Conservation (phyloP, 2,888 invertebrate species). For the Eretmocerus hayati region DNA sequence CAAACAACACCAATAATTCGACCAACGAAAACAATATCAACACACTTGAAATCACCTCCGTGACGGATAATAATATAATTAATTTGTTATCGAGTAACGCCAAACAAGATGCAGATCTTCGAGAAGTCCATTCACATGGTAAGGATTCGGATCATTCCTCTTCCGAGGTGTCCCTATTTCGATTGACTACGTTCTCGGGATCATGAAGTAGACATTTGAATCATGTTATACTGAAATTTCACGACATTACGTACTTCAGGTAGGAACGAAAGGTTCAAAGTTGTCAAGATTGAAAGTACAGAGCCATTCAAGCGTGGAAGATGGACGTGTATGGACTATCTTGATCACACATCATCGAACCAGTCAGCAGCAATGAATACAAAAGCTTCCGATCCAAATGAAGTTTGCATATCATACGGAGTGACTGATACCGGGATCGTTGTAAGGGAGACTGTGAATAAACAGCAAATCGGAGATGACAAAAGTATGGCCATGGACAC, state of each 20-base stretch:
- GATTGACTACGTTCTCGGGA: too few species aligned
- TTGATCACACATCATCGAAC: constrained; percentile 67
- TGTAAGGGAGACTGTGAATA: constrained; percentile 34
- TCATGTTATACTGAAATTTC: too few species aligned
- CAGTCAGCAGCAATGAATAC: constrained; percentile 38
- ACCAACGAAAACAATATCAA: constrained; percentile 43
- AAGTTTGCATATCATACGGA: constrained; percentile 45
- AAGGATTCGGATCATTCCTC: too few species aligned
- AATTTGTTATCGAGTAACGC: constrained; percentile 43
- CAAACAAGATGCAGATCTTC: constrained; percentile 49
- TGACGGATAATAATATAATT: constrained; percentile 45
- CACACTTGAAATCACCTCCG: constrained; percentile 39
- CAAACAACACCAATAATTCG: constrained; percentile 36
- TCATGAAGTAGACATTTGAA: too few species aligned
- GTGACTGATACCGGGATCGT: constrained; percentile 42
- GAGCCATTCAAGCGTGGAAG: constrained; percentile 87
- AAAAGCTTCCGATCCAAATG: constrained; percentile 42
- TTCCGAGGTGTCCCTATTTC: too few species aligned
- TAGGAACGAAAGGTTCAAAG: constrained; percentile 76
- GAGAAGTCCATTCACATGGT: constrained; percentile 63
- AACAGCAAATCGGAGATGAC: constrained; percentile 31
- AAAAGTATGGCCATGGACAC: constrained; percentile 32
- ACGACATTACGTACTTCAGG: constrained; percentile 46
- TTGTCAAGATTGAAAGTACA: constrained; percentile 93
- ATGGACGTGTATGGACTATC: constrained; percentile 92